These are phyloP conservation scores for Metaphire vulgaris DNA, from an alignment of 1,140 invertebrate genomes.

Conservation along the genomic window DNA sequence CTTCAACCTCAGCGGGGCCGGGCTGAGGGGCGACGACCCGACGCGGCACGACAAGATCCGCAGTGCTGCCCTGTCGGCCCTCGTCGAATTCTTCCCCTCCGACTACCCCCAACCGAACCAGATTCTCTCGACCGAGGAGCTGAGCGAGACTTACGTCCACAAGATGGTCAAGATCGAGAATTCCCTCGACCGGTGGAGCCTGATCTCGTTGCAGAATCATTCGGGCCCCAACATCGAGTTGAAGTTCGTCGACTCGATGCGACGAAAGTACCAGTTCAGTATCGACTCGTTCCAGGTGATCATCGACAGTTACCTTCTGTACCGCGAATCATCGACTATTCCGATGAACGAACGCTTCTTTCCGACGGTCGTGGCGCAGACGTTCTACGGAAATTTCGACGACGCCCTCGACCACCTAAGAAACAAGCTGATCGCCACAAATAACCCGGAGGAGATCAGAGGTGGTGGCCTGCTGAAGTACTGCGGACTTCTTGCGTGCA, in stretches of 20 bases:
- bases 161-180: constrained; percentile 89
- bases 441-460: constrained; percentile 95
- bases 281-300: constrained; percentile 99
- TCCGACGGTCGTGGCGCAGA: constrained; percentile 91
- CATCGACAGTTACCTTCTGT: constrained; percentile 85
- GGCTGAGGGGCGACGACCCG: constrained; percentile 53
- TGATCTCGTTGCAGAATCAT: constrained; percentile 92
- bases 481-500: constrained; percentile 87
- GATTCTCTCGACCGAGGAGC: constrained; percentile 69
- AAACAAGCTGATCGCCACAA: constrained; percentile 85
- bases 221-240: constrained; percentile 78
- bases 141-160: constrained; percentile 96
- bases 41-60: constrained; percentile 67
- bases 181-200: constrained; percentile 79
- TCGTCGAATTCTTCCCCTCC: constrained; percentile 86
- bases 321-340: constrained; percentile 77
- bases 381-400: constrained; percentile 93
- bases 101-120: constrained; percentile 83
- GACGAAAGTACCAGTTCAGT: constrained; percentile 96
- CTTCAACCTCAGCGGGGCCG: constrained; percentile 66
- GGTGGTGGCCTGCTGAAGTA: constrained; percentile 98
- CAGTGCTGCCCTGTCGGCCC: constrained; percentile 81
- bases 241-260: constrained; percentile 98
- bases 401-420: constrained; percentile 89
- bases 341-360: constrained; percentile 92